These are phyloP conservation scores for Achatina immaculata DNA, from an alignment of 1,140 invertebrate genomes.

Conservation along the genomic window DNA sequence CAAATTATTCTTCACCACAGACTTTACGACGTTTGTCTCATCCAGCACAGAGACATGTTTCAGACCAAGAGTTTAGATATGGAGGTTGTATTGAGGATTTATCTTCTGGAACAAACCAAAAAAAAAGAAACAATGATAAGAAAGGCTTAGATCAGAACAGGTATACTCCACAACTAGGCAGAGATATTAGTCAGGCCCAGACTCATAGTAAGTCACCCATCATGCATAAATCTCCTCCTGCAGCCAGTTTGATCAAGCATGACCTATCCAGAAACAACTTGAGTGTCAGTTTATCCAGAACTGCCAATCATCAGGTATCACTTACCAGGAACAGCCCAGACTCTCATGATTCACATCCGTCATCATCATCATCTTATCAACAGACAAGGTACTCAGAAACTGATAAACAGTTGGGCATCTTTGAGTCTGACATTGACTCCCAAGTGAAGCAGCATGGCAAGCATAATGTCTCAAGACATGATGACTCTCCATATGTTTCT, in stretches of 20 bases:
- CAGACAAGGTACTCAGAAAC: too few relatives aligned
- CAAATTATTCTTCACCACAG: slow-evolving; percentile 7
- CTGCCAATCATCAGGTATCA: not conserved
- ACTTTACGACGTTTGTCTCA: too few relatives aligned
- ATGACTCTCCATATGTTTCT: not conserved
- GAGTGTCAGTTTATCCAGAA: not conserved
- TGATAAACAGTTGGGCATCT: too few relatives aligned
- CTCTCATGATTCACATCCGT: not conserved
- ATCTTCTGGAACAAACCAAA: not conserved
- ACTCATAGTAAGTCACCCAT: not conserved
- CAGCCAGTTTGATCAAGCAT: not conserved
- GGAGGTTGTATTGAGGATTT: not conserved
- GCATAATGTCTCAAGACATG: not conserved
- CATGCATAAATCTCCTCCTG: not conserved
- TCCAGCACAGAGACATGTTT: slow-evolving; percentile 6
- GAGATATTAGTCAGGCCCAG: not conserved
- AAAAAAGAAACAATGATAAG: not conserved
- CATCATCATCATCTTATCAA: too few relatives aligned
- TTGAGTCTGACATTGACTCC: not conserved
- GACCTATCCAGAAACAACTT: not conserved
- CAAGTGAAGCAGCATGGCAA: not conserved
- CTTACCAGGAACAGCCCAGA: not conserved
- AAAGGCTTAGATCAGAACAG: not conserved
- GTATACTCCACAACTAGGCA: not conserved
- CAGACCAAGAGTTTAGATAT: slow-evolving; percentile 3